Conservation (phyloP, 2,113 vertebrate species). For the Mixornis gularis region DNA sequence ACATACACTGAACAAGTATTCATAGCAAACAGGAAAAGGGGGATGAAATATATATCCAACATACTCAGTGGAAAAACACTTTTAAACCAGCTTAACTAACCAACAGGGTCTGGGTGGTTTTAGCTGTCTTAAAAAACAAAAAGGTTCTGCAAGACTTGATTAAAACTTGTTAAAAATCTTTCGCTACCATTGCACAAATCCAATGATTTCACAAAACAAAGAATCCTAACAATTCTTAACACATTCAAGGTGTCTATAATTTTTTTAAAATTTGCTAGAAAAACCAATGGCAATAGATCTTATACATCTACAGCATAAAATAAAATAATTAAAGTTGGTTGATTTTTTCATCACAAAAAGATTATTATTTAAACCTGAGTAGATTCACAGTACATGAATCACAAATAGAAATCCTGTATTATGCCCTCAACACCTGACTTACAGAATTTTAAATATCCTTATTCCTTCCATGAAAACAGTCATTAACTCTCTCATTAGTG, state of each 20-base stretch:
- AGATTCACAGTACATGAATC: not conserved
- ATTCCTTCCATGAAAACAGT: not conserved
- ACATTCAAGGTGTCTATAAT: not conserved
- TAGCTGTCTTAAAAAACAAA: not conserved
- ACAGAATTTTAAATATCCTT: not conserved
- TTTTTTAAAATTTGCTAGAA: not conserved
- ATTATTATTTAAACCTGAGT: not conserved
- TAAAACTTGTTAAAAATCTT: not conserved
- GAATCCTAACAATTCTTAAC: not conserved
- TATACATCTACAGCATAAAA: not conserved
- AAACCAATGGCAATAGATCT: not conserved
- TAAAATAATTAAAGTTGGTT: not conserved
- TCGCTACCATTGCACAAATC: not conserved
- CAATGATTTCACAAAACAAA: not conserved
- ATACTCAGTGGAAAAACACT: not conserved
- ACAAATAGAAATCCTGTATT: not conserved
- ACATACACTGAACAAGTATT: not conserved
- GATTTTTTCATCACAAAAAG: not conserved
- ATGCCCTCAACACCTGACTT: not conserved
- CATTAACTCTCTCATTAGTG: not conserved
- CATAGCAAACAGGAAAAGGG: not conserved
- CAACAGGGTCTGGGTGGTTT: not conserved
- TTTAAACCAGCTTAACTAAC: not conserved
- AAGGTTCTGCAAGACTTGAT: not conserved
- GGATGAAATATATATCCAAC: not conserved